phyloP scores from a whole-genome alignment of 2,113 vertebrate species.

The Varanus komodoensis region DNA sequence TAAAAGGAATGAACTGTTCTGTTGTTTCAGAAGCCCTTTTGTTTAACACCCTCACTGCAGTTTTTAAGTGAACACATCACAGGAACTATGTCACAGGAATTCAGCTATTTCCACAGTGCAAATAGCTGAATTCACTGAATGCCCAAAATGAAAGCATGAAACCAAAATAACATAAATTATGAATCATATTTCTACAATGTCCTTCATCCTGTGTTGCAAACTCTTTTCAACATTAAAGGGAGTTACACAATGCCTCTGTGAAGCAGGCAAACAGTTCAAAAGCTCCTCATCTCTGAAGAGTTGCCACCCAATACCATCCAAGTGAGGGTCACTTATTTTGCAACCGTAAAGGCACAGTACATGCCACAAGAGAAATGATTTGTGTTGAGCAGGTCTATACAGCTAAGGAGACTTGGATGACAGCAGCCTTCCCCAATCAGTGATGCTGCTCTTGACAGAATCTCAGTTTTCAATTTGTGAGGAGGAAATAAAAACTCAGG shows the following conservation, averaged over 20 bases:
- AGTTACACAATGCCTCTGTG: background rate
- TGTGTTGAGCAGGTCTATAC: background rate
- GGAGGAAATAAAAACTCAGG: too few species aligned
- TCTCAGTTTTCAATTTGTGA: too few species aligned
- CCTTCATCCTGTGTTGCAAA: background rate
- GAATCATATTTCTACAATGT: constrained; percentile 1
- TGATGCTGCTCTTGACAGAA: too few species aligned
- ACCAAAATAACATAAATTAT: background rate
- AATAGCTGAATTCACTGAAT: background rate
- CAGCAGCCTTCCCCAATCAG: background rate
- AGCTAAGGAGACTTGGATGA: background rate
- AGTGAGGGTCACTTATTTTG: background rate
- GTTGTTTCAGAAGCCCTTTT: background rate
- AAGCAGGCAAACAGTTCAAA: background rate
- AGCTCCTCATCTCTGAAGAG: background rate
- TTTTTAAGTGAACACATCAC: background rate
- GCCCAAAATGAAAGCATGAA: background rate
- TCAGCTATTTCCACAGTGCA: background rate
- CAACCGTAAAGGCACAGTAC: background rate
- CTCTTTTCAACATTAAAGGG: background rate
- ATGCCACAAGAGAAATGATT: background rate
- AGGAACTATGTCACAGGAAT: background rate
- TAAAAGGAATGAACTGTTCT: background rate
- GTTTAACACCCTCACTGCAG: background rate
- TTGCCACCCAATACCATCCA: background rate